phyloP scores from a whole-genome alignment of 2,797 vertebrate genomes.

The Muscicapa striata region DNA sequence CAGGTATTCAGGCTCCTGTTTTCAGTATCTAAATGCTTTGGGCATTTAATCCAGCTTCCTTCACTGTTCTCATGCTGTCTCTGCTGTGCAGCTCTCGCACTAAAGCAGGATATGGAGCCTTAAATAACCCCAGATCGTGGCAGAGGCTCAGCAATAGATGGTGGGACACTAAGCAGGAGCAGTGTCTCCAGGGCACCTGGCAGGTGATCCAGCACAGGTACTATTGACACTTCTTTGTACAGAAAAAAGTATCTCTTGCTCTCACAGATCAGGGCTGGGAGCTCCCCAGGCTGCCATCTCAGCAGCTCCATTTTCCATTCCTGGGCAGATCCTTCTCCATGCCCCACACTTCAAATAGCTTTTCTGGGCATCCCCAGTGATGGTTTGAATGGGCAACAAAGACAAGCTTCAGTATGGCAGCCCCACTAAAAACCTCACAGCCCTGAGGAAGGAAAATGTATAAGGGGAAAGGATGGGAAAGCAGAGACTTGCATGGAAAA shows the following conservation, averaged over 20 bases:
- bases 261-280: neutral
- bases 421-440: neutral
- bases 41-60: neutral
- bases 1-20: neutral
- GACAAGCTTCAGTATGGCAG: neutral
- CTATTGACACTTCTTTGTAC: neutral
- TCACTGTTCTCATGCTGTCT: neutral
- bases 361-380: neutral
- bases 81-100: neutral
- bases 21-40: neutral
- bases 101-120: neutral
- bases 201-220: neutral
- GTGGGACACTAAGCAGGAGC: neutral
- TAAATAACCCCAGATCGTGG: neutral
- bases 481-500: neutral
- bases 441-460: rapidly evolving
- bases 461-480: neutral
- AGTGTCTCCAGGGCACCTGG: neutral
- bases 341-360: neutral
- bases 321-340: neutral
- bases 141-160: neutral
- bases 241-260: neutral
- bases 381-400: neutral
- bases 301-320: neutral
- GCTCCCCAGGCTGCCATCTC: neutral